A percentile compares a stretch with the other conserved stretches of the same genome.
phyloP scores from a whole-genome alignment of 1,140 invertebrate genomes.

The Drosophila pruinosa region DNA sequence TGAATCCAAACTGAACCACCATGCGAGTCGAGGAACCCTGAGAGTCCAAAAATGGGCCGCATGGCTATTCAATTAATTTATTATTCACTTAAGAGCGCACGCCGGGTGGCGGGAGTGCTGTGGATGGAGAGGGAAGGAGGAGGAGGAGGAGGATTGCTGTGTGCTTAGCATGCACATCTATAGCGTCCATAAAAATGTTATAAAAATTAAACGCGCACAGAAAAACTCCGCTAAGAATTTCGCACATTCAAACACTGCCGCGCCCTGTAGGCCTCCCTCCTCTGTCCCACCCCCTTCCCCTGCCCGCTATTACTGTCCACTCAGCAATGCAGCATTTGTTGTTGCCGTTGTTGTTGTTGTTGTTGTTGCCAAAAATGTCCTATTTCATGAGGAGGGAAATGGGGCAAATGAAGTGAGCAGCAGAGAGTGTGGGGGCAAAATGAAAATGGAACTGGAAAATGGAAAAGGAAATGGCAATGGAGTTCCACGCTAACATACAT shows the following conservation, averaged over 20 bases:
- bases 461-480: slow-evolving; percentile 4
- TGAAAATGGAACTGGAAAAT: not conserved
- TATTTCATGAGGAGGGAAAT: slow-evolving; percentile 16
- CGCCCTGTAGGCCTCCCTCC: slow-evolving; percentile 2
- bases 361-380: slow-evolving; percentile 73
- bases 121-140: not conserved
- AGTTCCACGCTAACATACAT: no score
- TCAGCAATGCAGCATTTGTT: not conserved
- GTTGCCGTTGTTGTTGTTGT: not conserved
- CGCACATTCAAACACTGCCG: slow-evolving; percentile 50
- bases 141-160: not conserved
- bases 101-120: slow-evolving; percentile 17
- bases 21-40: not conserved
- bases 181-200: slow-evolving; percentile 72
- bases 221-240: slow-evolving; percentile 50
- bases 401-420: not conserved
- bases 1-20: not conserved
- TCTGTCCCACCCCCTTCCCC: not conserved
- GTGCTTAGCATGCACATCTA: slow-evolving; percentile 47
- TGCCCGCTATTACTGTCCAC: not conserved
- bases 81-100: slow-evolving; percentile 74
- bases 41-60: slow-evolving; percentile 59
- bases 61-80: slow-evolving; percentile 78
- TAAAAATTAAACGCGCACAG: slow-evolving; percentile 70
- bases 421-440: not conserved